Evolutionary conservation across 2,113 vertebrate species (phyloP).

Genomic region (Xenotilapia leptura): DNA sequence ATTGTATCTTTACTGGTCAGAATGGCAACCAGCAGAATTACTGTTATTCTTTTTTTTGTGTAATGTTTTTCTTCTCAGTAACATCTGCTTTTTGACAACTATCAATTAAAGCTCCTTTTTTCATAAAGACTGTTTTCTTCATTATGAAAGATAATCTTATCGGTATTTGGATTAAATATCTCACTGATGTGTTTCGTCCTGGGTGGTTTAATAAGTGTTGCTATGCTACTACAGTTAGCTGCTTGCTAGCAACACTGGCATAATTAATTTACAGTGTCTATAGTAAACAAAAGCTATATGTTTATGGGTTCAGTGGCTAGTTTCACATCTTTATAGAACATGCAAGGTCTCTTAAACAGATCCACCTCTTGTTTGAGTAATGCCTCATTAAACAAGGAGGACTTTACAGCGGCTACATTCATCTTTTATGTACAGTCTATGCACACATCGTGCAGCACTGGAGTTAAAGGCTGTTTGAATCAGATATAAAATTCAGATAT

Average conservation of each 20-base stretch:
- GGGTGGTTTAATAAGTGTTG: neutral
- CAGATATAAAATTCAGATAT: neutral
- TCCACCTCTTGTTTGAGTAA: accelerated
- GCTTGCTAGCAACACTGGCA: neutral
- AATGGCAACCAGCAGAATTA: neutral
- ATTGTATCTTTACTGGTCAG: neutral
- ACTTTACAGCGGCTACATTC: neutral
- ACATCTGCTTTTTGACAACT: neutral
- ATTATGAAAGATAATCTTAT: neutral
- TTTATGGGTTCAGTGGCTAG: neutral
- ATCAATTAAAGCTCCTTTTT: slow-evolving; percentile 28
- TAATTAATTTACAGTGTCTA: neutral
- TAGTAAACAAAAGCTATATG: neutral
- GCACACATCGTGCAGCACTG: neutral
- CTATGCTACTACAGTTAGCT: neutral
- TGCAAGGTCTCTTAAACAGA: neutral
- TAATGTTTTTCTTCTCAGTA: neutral
- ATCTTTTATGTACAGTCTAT: neutral
- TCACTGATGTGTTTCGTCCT: neutral
- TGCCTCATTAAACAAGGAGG: neutral
- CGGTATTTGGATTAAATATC: neutral
- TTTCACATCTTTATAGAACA: neutral
- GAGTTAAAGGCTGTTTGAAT: neutral
- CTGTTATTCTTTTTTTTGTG: neutral
- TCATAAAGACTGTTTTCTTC: neutral